A percentile compares a stretch with the other conserved stretches of the same genome.
Conservation (phyloP, 2,888 invertebrate genomes). For the Cheilosia soror region DNA sequence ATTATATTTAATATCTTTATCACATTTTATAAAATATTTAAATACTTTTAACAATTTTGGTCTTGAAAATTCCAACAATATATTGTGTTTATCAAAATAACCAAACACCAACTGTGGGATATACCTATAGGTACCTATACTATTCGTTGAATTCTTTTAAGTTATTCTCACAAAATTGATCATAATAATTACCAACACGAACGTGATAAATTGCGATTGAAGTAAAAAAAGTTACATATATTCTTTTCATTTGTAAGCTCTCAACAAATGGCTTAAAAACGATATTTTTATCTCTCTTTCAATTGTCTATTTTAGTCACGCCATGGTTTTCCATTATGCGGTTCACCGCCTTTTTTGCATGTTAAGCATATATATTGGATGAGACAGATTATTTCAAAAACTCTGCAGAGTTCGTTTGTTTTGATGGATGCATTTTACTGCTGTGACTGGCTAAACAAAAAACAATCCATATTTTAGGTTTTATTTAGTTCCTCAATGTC, state of each 20-base stretch:
- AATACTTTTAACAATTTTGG: neutral
- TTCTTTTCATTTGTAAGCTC: slow-evolving; percentile 63
- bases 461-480: neutral
- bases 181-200: slow-evolving; percentile 71
- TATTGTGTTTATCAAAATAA: slow-evolving; percentile 36
- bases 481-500: slow-evolving; percentile 32
- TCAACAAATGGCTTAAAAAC: slow-evolving; percentile 74
- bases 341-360: slow-evolving; percentile 75
- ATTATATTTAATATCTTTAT: no score
- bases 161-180: slow-evolving; percentile 67
- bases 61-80: slow-evolving; percentile 18
- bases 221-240: slow-evolving; percentile 61
- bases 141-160: slow-evolving; percentile 65
- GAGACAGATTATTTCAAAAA: slow-evolving; percentile 26
- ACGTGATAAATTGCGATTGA: slow-evolving; percentile 65
- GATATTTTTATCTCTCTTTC: slow-evolving; percentile 73
- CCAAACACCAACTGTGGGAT: slow-evolving; percentile 27
- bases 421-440: slow-evolving; percentile 41
- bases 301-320: slow-evolving; percentile 71
- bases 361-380: slow-evolving; percentile 45
- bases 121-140: neutral
- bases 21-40: neutral
- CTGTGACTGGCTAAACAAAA: slow-evolving; percentile 11
- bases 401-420: slow-evolving; percentile 44
- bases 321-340: slow-evolving; percentile 75